These are phyloP conservation scores for Cosmia trapezina DNA, from an alignment of 2,888 invertebrate genomes.

Conservation along the genomic window DNA sequence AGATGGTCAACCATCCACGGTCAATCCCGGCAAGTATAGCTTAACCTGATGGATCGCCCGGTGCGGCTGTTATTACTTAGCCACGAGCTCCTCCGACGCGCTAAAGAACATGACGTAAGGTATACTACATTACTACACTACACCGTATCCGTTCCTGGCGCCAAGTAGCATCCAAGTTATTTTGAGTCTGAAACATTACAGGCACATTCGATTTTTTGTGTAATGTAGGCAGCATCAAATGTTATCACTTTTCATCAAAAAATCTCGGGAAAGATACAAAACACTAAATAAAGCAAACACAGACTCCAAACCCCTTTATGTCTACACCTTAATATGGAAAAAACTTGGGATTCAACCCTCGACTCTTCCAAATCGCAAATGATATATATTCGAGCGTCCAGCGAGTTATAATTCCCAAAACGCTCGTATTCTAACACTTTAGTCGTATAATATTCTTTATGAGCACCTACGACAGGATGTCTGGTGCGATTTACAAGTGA, in stretches of 20 bases:
- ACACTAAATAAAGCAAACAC: background rate
- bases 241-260: background rate
- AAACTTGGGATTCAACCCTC: slow-evolving; percentile 49
- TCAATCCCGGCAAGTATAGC: too few relatives aligned
- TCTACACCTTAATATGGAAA: slow-evolving; percentile 19
- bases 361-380: slow-evolving; percentile 52
- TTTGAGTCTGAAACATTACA: background rate
- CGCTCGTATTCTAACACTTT: slow-evolving; percentile 59
- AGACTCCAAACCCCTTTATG: slow-evolving; percentile 14
- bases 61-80: too few relatives aligned
- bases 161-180: too few relatives aligned
- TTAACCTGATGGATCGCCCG: too few relatives aligned
- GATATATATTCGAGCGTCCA: slow-evolving; percentile 51
- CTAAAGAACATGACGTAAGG: too few relatives aligned
- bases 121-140: too few relatives aligned
- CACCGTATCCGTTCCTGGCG: too few relatives aligned
- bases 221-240: background rate
- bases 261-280: background rate
- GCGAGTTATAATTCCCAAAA: slow-evolving; percentile 64
- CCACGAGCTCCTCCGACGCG: too few relatives aligned
- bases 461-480: slow-evolving; percentile 25
- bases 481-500: slow-evolving; percentile 21
- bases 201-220: too few relatives aligned
- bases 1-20: too few relatives aligned
- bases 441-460: slow-evolving; percentile 58